Evolutionary conservation across 92 coral and sea anemone genomes (phyloP), one percentile per base, ranked within the genome.

Genomic region (Epizoanthus fatuus): DNA sequence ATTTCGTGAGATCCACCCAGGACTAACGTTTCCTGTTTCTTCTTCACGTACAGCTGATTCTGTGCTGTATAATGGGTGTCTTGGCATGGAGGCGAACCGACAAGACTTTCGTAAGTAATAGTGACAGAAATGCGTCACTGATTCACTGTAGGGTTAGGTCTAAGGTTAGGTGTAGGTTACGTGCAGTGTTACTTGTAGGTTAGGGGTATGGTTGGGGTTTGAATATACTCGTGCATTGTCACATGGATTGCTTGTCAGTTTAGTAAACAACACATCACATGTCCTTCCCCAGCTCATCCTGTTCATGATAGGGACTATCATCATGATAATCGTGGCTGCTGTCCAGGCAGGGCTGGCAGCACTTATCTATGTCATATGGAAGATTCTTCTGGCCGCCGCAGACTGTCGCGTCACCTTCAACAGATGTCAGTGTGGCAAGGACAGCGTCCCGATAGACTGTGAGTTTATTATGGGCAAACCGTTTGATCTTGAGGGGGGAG

Each of bases 271-370:
- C 35, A 44, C 22, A 22, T 44, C 15, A 14, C 8, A 11, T 44
- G 35, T 85, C 25, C 52, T 32, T 45, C 62, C 14, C 16, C 66
- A 90, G 93, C 75, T 86, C 86, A 49, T 90, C 72, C 62, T 81
- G 58, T 90, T 86, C 83, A 63, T 90, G 53, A 84, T 90, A 7
- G 39, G 79, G 7, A 80, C 87, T 37, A 90, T 90, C 13, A 67
- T 86, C 44, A 80, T 86, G 20, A 62, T 86, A 67, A 79, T 90
- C 39, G 45, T 86, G 42, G 45, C 76, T 42, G 83, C 52, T 0
- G 64, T 86, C 7, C 93, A 90, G 64, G 84, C 93, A 25, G 77
- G 57, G 35, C 54, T 90, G 2, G 90, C 93, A 3, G 93, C 85
- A 6, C 3, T 90, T 39, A 49, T 51, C 1, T 73, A 64, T 29